Evolutionary conservation across 2,113 vertebrate species (phyloP).

Genomic region (Mormyrus iriodes): DNA sequence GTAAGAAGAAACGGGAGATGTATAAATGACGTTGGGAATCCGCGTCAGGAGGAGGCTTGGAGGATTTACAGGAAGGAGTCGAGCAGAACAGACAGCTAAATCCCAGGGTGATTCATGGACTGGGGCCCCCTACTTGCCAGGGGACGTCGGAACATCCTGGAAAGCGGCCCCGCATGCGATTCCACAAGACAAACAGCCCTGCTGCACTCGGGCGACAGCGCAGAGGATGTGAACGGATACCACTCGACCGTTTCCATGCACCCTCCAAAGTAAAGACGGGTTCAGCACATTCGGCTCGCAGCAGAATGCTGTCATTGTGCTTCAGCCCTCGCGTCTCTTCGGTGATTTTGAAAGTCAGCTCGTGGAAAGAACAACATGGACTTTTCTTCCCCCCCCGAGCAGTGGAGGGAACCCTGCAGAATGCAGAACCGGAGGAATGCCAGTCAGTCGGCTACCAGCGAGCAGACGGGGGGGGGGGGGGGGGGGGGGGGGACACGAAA

Average conservation of each 20-base stretch:
- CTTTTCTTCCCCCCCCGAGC: neutral
- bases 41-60: neutral
- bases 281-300: conserved; percentile 19
- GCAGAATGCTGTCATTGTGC: conserved; percentile 30
- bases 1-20: conserved; percentile 8
- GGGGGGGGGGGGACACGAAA: conserved; percentile 13
- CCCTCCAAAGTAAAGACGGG: conserved; percentile 31
- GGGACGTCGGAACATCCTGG: neutral
- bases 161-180: neutral
- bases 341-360: conserved; percentile 29
- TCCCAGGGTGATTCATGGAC: conserved; percentile 12
- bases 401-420: neutral
- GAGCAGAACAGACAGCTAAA: neutral
- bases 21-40: conserved; percentile 20
- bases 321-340: conserved; percentile 12
- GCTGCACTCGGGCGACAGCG: neutral
- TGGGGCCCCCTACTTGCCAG: neutral
- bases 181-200: neutral
- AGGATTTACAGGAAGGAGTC: conserved; percentile 31
- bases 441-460: neutral
- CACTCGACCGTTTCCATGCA: conserved; percentile 14
- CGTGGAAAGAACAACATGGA: conserved; percentile 33
- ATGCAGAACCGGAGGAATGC: neutral
- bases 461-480: conserved; percentile 31
- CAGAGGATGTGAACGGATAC: conserved; percentile 6